phyloP scores from a whole-genome alignment of 2,797 vertebrate species.

The Spatula clypeata region DNA sequence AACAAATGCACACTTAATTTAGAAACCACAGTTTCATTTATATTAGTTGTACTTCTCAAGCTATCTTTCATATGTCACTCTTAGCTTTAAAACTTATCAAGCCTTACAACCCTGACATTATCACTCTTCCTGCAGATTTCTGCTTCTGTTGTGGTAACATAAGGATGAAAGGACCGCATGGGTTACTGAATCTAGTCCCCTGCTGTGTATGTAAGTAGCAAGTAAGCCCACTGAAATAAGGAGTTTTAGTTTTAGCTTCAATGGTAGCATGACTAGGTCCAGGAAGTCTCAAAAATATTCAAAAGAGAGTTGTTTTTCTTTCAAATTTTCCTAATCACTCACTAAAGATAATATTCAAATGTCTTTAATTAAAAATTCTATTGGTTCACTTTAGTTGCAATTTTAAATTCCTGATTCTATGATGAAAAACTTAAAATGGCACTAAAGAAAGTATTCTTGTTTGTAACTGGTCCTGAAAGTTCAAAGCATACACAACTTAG shows the following conservation, averaged over 20 bases:
- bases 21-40: background rate
- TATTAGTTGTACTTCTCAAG: background rate
- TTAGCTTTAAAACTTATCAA: slow-evolving; percentile 19
- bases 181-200: background rate
- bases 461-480: background rate
- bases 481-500: background rate
- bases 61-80: background rate
- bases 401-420: background rate
- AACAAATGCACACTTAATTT: background rate
- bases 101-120: background rate
- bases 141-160: background rate
- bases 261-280: background rate
- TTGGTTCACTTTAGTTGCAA: background rate
- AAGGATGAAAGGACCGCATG: background rate
- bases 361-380: background rate
- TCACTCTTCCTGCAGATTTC: slow-evolving; percentile 35
- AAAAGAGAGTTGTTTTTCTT: background rate
- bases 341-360: background rate
- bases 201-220: slow-evolving; percentile 2
- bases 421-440: slow-evolving; percentile 7
- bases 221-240: background rate
- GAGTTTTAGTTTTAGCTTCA: slow-evolving; percentile 14
- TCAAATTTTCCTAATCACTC: background rate
- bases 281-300: background rate
- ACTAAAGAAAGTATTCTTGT: background rate